phyloP scores from a whole-genome alignment of 2,888 invertebrate genomes.

The Sesamia inferens region DNA sequence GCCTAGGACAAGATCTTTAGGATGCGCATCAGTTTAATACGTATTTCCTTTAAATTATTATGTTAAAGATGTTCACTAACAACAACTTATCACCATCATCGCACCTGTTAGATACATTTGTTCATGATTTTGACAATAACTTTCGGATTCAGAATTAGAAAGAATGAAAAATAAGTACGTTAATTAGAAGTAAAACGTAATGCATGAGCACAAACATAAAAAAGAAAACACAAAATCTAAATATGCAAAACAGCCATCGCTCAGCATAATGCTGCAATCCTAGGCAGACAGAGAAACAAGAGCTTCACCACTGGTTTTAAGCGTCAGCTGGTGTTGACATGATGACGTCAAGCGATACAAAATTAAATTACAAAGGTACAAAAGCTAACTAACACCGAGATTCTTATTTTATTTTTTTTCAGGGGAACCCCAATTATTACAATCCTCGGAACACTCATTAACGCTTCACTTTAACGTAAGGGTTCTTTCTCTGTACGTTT shows the following conservation, averaged over 20 bases:
- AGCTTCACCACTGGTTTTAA: not conserved
- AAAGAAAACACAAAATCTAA: not conserved
- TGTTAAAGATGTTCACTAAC: not conserved
- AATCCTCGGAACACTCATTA: constrained; percentile 59
- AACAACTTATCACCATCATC: not conserved
- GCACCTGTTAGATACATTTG: not conserved
- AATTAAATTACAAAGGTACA: not conserved
- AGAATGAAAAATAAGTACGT: not conserved
- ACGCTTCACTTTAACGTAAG: constrained; percentile 43
- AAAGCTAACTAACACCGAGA: not conserved
- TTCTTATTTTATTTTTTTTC: not conserved
- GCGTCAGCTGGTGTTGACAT: not conserved
- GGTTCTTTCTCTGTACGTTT: constrained; percentile 33
- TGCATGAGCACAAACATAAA: not conserved
- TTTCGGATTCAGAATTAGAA: not conserved
- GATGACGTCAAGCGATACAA: not conserved
- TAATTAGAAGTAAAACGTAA: not conserved
- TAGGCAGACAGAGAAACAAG: not conserved
- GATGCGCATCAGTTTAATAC: not conserved
- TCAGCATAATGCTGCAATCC: not conserved
- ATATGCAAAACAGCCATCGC: not conserved
- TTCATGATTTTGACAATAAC: not conserved
- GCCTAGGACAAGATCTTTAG: not conserved
- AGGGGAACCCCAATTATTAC: constrained; percentile 60
- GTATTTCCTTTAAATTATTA: not conserved